Evolutionary conservation across 2,888 invertebrate species (phyloP), one percentile per base, ranked within the genome.

Genomic region (Xylota segnis): DNA sequence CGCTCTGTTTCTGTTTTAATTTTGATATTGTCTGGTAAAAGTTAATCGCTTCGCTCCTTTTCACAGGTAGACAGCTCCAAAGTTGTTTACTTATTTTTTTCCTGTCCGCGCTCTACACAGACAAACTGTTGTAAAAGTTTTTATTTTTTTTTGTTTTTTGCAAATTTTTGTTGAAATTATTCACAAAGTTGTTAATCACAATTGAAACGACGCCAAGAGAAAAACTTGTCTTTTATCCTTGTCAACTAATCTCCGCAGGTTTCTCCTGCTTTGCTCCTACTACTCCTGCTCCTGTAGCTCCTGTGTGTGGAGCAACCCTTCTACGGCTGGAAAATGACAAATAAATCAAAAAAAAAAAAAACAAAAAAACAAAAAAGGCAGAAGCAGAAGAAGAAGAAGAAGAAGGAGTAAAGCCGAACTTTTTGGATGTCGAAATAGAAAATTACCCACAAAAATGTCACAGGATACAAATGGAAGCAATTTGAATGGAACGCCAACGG

Each of bases 391-490:
- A 54, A 50, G 32, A 32, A 10, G 37, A 37, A 16, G 9, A 10
- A 37, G 37, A 9, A 14, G 23, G 34, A 6, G 27, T n/a, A 43
- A 43, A 47, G 50, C 52, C 43, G 27, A 77, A 71, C 18, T 70
- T 71, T 70, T 71, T 63, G 29, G 56, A 78, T 56, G 61, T 34
- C 47, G 47, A 74, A 83, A 83, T 79, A 75, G 83, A 79, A 84
- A 84, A 84, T 84, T 84, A 84, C 79, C 79, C 84, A 75, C 84
- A 84, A 75, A 79, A 75, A 75, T 70, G 75, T 79, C 79, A 75
- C 79, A 52, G 70, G 70, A 79, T 65, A 79, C 79, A 79, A 84
- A 84, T 84, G 79, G 75, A 75, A 75, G 84, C 79, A 84, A 84
- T 84, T 84, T 84, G 65, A 79, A 70, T 75, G 75, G 84, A 68